Evolutionary conservation across 2,888 invertebrate genomes (phyloP), one percentile per base, ranked within the genome.

Genomic region (Orthosia cruda): DNA sequence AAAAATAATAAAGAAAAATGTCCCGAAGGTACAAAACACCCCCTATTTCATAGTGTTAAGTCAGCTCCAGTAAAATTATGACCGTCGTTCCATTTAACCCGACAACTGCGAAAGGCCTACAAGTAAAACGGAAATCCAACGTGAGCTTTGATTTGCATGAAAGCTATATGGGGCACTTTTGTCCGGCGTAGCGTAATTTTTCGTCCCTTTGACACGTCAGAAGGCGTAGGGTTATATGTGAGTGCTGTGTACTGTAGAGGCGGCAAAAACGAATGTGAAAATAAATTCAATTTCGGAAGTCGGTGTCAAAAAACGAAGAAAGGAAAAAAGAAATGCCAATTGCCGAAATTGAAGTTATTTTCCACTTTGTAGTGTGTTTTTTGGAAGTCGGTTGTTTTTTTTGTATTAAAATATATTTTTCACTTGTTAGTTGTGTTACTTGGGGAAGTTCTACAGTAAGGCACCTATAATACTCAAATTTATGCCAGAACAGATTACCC

Each of bases 101-200:
- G 80, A 68, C 66, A 61, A 64, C 76, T 69, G 74, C 76, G 62
- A 65, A 65, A 68, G 23, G 40, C 49, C 62, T 71, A 66, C 67
- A 79, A 87, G 81, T 73, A 81, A 82, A 84, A 81, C 65, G 79
- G 75, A 76, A 80, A 75, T 74, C 77, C 80, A 82, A 79, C 83
- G 83, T 74, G 74, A 61, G 79, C 81, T 87, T 87, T 87, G 85
- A 87, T 87, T 85, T 86, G 76, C 86, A 87, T 85, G 74, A 84
- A 86, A 62, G 87, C 77, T 83, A 86, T 85, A 84, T 74, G 71
- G 80, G 71, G 78, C 83, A 87, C 87, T 86, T 87, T 87, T 85
- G 87, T 87, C 85, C 87, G 71, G 67, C 69, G 76, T 80, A 87
- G 80, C 82, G 87, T 81, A 80, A 72, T 74, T 80, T 75, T 77